phyloP scores from a whole-genome alignment of 2,888 invertebrate genomes.

The Hirtodrosophila alboralis region DNA sequence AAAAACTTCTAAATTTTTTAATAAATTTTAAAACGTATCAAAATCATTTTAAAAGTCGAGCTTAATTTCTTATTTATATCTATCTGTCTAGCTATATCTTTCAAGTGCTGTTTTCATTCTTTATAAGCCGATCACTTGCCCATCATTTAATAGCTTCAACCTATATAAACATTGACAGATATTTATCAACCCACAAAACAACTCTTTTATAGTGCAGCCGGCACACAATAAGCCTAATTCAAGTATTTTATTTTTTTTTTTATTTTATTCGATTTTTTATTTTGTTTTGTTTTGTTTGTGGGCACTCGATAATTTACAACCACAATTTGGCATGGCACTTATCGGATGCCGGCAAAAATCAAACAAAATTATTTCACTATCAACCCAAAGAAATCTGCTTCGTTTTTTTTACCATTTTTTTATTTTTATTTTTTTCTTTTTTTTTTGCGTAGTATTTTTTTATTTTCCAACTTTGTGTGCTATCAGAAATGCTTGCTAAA shows the following conservation, averaged over 20 bases:
- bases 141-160: slow-evolving; percentile 30
- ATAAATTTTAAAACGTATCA: no score
- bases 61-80: no score
- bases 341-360: slow-evolving; percentile 66
- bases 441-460: slow-evolving; percentile 19
- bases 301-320: slow-evolving; percentile 68
- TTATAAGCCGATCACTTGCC: slow-evolving; percentile 24
- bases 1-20: no score
- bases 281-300: slow-evolving; percentile 31
- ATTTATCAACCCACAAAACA: neutral
- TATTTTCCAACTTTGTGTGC: slow-evolving; percentile 23
- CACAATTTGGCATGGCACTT: slow-evolving; percentile 67
- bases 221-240: slow-evolving; percentile 20
- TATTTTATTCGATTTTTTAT: slow-evolving; percentile 15
- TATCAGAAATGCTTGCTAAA: slow-evolving; percentile 72
- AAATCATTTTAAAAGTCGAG: no score
- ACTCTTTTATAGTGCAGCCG: slow-evolving; percentile 10
- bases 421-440: no score
- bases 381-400: slow-evolving; percentile 67
- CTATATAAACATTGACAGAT: slow-evolving; percentile 28
- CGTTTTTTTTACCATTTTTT: slow-evolving; percentile 46
- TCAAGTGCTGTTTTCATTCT: no score
- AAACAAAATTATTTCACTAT: slow-evolving; percentile 63
- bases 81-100: no score
- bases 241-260: slow-evolving; percentile 37